These are phyloP conservation scores for Plestiodon gilberti DNA, from an alignment of 2,113 vertebrate genomes.

Conservation along the genomic window DNA sequence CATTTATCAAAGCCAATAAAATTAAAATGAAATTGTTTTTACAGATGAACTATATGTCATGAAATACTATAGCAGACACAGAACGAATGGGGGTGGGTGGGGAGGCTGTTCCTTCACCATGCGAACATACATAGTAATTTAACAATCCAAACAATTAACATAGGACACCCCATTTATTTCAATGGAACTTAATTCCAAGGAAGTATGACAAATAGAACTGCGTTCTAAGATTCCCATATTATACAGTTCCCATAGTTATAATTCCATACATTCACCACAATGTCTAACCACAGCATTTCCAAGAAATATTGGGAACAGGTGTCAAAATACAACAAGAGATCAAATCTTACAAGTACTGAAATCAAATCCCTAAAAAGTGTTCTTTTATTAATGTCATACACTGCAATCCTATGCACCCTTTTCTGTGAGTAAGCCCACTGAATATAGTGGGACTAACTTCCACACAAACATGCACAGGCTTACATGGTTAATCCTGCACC, in stretches of 20 bases:
- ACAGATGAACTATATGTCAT: background rate
- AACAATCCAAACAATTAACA: background rate
- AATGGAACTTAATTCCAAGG: background rate
- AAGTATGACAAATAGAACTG: background rate
- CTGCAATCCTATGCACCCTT: too few species aligned
- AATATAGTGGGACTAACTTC: too few species aligned
- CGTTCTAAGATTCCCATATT: background rate
- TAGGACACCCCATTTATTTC: too few species aligned
- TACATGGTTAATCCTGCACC: too few species aligned
- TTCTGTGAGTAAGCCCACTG: too few species aligned
- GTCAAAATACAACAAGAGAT: background rate
- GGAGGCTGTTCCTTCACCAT: background rate
- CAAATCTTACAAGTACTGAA: background rate
- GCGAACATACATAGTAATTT: background rate
- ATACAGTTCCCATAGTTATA: background rate
- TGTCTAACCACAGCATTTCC: background rate
- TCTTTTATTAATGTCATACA: background rate
- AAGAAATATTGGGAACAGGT: background rate
- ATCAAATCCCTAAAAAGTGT: background rate
- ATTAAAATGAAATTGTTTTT: background rate
- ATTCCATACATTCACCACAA: background rate
- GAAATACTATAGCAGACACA: background rate
- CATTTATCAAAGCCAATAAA: background rate
- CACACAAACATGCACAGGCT: too few species aligned
- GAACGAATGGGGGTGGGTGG: too few species aligned